Percentiles rank a stretch among this genome's conserved stretches.
Evolutionary conservation across 2,888 invertebrate genomes (phyloP).

Genomic region (Epistrophe eligans): DNA sequence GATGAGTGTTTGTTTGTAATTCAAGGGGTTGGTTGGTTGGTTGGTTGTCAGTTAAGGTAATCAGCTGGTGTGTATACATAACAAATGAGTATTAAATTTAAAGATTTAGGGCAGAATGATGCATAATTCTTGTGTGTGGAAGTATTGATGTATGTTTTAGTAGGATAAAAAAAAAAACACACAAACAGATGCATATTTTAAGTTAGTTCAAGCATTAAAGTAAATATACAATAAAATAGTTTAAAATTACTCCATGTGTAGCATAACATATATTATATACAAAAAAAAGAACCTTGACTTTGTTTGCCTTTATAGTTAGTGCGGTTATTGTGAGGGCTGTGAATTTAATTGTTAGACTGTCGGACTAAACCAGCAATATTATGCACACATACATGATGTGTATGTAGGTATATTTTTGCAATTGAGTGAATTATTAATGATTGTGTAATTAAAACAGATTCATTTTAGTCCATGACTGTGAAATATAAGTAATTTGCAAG

Average conservation of each 20-base stretch:
- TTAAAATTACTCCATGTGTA: not conserved
- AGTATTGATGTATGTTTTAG: constrained; percentile 38
- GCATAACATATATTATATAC: not conserved
- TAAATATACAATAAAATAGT: not conserved
- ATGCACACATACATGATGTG: not conserved
- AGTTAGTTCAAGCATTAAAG: not conserved
- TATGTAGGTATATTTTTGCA: not conserved
- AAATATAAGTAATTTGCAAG: constrained; percentile 5
- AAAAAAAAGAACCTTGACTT: constrained; percentile 58
- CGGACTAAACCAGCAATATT: not conserved
- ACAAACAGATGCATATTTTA: constrained; percentile 14
- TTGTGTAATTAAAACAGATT: constrained; percentile 46
- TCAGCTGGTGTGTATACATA: constrained; percentile 51
- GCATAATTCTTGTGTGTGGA: constrained; percentile 10
- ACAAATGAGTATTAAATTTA: constrained; percentile 30
- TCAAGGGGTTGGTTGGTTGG: constrained; percentile 34
- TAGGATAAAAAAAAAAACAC: not conserved
- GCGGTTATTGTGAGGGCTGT: not conserved
- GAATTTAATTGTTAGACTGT: constrained; percentile 15
- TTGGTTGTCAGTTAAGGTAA: constrained; percentile 36
- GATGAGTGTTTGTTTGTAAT: constrained; percentile 41
- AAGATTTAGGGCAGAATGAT: constrained; percentile 42
- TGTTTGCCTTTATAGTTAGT: constrained; percentile 39
- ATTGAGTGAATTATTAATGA: constrained; percentile 57
- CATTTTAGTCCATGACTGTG: constrained; percentile 37